A percentile compares a stretch with the other conserved stretches of the same genome.
Conservation (phyloP, 2,113 vertebrate genomes). For the Balaeniceps rex region DNA sequence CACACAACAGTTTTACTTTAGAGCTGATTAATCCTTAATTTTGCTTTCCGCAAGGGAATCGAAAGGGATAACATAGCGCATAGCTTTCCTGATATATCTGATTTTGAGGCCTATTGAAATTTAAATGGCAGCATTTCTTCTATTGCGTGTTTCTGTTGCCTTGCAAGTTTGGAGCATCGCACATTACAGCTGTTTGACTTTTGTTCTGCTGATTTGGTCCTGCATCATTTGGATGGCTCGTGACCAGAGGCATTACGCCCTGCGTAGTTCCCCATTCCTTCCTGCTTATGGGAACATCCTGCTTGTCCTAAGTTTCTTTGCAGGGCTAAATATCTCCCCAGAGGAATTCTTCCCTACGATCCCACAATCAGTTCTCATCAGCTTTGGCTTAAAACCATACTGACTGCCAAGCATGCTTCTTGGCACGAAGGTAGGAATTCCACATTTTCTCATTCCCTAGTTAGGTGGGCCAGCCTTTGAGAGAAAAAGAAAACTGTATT, state of each 20-base stretch:
- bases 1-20: not conserved
- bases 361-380: conserved; percentile 65
- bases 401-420: conserved; percentile 75
- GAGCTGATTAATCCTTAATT: not conserved
- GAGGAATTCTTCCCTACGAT: conserved; percentile 73
- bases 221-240: conserved; percentile 76
- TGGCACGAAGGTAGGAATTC: conserved; percentile 68
- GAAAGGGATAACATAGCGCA: not conserved
- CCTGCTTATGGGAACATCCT: conserved; percentile 77
- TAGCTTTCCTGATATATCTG: not conserved
- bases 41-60: not conserved
- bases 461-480: not conserved
- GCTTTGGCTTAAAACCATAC: conserved; percentile 75
- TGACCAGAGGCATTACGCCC: conserved; percentile 73
- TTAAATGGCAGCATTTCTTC: not conserved
- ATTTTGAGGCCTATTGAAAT: not conserved
- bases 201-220: conserved; percentile 78
- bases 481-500: not conserved
- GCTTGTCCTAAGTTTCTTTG: conserved; percentile 71
- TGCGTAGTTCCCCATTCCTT: conserved; percentile 83
- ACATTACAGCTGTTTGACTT: conserved; percentile 77
- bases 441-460: not conserved
- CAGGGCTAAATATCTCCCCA: conserved; percentile 72
- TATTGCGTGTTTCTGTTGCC: not conserved
- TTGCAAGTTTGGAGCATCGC: conserved; percentile 77